Percentiles rank a stretch among this genome's conserved stretches.
These are phyloP conservation scores for Dryomyza anilis DNA, from an alignment of 2,888 invertebrate genomes.

Conservation along the genomic window DNA sequence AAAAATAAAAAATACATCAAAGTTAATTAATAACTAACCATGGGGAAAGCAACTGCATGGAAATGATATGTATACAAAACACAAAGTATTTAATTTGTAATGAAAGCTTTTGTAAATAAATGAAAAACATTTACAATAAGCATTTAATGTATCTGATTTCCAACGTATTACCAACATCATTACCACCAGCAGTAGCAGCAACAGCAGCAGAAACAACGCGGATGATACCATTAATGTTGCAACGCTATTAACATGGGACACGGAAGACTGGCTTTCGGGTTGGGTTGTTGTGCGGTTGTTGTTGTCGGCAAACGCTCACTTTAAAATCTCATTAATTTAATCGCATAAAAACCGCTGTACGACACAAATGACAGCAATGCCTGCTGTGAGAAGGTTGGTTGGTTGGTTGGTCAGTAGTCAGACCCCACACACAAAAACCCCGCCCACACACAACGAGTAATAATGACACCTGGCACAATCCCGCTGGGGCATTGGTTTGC, in stretches of 20 bases:
- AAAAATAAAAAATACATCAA: no score
- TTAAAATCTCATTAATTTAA: slow-evolving; percentile 26
- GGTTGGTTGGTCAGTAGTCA: background rate
- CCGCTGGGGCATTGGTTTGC: no score
- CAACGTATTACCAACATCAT: background rate
- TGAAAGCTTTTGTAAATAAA: no score
- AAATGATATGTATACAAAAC: no score
- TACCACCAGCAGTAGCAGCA: background rate
- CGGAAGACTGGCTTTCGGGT: background rate
- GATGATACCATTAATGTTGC: background rate
- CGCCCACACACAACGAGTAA: background rate
- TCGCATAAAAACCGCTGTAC: slow-evolving; percentile 21
- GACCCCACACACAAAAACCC: background rate
- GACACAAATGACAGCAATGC: slow-evolving; percentile 8
- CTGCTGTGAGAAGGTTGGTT: background rate
- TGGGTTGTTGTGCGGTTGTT: background rate
- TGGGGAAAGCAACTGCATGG: no score
- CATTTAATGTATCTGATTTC: background rate
- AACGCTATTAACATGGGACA: background rate
- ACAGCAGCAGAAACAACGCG: background rate
- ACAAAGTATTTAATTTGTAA: no score
- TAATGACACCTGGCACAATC: no score
- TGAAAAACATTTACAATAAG: no score
- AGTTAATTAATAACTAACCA: no score
- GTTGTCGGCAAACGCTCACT: background rate